phyloP scores from a whole-genome alignment of 2,888 invertebrate species.

The Macaria notata region DNA sequence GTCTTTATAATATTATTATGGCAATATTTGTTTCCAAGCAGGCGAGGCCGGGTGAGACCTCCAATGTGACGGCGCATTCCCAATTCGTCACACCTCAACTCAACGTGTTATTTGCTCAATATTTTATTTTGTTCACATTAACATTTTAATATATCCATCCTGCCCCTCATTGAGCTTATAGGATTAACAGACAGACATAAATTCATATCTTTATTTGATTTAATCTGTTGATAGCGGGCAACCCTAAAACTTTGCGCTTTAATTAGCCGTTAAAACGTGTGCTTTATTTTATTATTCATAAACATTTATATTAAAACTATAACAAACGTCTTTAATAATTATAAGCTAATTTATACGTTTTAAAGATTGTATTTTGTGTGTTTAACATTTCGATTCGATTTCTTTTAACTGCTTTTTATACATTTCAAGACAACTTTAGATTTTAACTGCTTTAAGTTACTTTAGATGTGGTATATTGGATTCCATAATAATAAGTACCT shows the following conservation, averaged over 20 bases:
- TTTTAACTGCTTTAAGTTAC: too few relatives aligned
- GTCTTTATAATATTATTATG: too few relatives aligned
- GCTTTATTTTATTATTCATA: conserved; percentile 22
- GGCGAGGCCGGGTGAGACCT: neutral
- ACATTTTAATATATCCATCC: conserved; percentile 50
- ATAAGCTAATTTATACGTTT: conserved; percentile 6
- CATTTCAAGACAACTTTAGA: too few relatives aligned
- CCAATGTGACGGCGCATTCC: conserved; percentile 43
- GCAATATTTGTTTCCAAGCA: too few relatives aligned
- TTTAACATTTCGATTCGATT: too few relatives aligned
- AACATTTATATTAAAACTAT: conserved; percentile 16
- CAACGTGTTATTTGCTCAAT: conserved; percentile 47
- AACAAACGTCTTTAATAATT: conserved; percentile 31
- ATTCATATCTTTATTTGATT: conserved; percentile 49
- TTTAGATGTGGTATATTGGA: too few relatives aligned
- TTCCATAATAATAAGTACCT: too few relatives aligned
- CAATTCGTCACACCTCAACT: conserved; percentile 47
- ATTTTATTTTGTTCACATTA: conserved; percentile 49
- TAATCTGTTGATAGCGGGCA: conserved; percentile 24
- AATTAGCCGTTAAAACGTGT: conserved; percentile 32
- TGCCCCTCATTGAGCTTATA: conserved; percentile 38
- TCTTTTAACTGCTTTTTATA: too few relatives aligned
- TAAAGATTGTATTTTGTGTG: neutral
- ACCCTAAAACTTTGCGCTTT: conserved; percentile 35
- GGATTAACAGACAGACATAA: conserved; percentile 51